A percentile compares a stretch with the other conserved stretches of the same genome.
Evolutionary conservation across 2,113 vertebrate species (phyloP).

Genomic region (Trematomus loennbergii): DNA sequence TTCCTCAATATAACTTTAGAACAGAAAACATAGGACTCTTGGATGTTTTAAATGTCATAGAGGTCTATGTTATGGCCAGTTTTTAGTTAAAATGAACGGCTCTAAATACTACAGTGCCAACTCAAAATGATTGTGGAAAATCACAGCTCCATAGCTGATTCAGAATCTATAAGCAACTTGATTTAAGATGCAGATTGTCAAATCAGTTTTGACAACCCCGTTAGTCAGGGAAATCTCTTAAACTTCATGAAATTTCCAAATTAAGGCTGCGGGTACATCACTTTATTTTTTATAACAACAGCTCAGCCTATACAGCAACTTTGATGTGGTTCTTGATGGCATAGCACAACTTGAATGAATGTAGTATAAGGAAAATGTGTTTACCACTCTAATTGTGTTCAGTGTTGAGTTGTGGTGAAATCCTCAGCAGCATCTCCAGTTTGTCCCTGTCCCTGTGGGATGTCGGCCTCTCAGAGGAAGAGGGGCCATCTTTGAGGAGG

Average conservation of each 20-base stretch:
- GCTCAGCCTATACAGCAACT: background rate
- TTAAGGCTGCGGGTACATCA: background rate
- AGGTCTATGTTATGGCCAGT: no score
- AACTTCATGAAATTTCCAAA: background rate
- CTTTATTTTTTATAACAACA: background rate
- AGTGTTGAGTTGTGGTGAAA: conserved; percentile 28
- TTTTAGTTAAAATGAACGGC: no score
- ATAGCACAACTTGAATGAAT: conserved; percentile 1
- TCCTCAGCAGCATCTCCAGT: conserved; percentile 52
- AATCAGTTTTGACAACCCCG: background rate
- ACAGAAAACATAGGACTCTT: no score
- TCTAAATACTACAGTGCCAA: no score
- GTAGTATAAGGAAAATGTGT: conserved; percentile 7
- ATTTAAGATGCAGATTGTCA: background rate
- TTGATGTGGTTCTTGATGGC: background rate
- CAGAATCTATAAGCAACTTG: background rate
- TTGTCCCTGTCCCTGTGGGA: conserved; percentile 56
- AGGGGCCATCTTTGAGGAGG: conserved; percentile 62
- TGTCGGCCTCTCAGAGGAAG: conserved; percentile 53
- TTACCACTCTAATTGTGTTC: conserved; percentile 8
- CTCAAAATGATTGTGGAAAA: background rate
- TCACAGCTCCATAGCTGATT: background rate
- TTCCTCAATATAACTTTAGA: no score
- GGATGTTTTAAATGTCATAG: no score
- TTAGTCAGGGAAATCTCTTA: background rate